phyloP scores from a whole-genome alignment of 1,140 invertebrate genomes.

The Caerostris extrusa region DNA sequence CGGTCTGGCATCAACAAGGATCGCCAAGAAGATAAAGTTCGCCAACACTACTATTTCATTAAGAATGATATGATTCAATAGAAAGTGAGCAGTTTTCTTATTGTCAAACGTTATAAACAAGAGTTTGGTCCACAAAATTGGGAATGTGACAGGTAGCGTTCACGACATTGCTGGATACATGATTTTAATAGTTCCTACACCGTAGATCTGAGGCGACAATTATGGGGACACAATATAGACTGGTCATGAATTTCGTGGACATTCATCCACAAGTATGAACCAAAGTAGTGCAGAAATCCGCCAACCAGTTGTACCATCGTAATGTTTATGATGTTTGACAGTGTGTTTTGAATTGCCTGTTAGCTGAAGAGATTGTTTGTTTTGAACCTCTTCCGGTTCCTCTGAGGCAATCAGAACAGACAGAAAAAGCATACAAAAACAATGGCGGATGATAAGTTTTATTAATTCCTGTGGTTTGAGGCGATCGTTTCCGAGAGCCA shows the following conservation, averaged over 20 bases:
- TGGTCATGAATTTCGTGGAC: slow-evolving; percentile 2
- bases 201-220: neutral
- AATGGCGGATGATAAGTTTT: neutral
- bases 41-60: slow-evolving; percentile 21
- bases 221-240: neutral
- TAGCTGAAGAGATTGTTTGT: slow-evolving; percentile 14
- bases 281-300: neutral
- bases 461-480: slow-evolving; percentile 18
- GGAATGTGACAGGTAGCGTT: slow-evolving; percentile 30
- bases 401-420: slow-evolving; percentile 19
- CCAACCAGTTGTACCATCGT: neutral
- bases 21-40: slow-evolving; percentile 4
- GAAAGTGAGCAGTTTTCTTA: slow-evolving; percentile 5
- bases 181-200: neutral
- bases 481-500: neutral
- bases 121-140: slow-evolving; percentile 27
- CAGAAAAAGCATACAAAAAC: slow-evolving; percentile 39
- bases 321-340: neutral
- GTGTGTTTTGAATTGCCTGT: slow-evolving; percentile 2
- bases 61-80: neutral
- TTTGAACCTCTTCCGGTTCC: slow-evolving; percentile 59
- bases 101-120: neutral
- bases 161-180: slow-evolving; percentile 30
- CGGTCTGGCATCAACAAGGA: slow-evolving; percentile 33
- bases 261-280: neutral